phyloP scores from a whole-genome alignment of 2,113 vertebrate genomes.

The Colaptes auratus region DNA sequence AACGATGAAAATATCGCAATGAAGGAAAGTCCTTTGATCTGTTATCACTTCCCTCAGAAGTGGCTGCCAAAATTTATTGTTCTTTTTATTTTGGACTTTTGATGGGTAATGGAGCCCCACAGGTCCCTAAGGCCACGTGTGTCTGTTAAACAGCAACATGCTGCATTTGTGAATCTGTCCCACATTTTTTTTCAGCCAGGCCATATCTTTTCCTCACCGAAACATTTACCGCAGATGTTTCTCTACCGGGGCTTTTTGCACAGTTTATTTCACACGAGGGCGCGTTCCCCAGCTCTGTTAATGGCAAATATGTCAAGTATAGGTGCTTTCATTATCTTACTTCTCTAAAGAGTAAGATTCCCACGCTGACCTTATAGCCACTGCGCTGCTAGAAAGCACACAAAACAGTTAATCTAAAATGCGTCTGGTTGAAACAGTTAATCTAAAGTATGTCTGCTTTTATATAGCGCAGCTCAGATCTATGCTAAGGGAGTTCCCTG shows the following conservation, averaged over 20 bases:
- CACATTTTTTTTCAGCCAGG: neutral
- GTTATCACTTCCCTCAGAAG: constrained; percentile 69
- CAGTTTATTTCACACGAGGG: constrained; percentile 26
- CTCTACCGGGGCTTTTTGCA: constrained; percentile 36
- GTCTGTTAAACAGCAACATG: constrained; percentile 58
- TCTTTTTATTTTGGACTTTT: constrained; percentile 67
- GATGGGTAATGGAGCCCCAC: constrained; percentile 33
- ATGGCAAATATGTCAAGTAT: neutral
- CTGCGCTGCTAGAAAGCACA: neutral
- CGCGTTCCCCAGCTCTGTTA: neutral
- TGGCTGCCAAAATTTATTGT: constrained; percentile 72
- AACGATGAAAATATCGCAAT: constrained; percentile 77
- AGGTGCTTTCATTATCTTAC: neutral
- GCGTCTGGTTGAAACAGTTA: neutral
- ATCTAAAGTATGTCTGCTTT: neutral
- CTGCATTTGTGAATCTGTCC: constrained; percentile 35
- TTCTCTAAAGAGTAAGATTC: neutral
- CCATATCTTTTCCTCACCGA: constrained; percentile 13
- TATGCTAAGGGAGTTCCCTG: neutral
- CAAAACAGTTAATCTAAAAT: neutral
- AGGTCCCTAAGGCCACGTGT: constrained; percentile 53
- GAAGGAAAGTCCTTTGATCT: constrained; percentile 79
- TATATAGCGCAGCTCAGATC: neutral
- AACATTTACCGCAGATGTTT: neutral
- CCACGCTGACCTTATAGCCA: neutral